phyloP scores from a whole-genome alignment of 2,888 invertebrate species.

The Pseudanteris insignis region DNA sequence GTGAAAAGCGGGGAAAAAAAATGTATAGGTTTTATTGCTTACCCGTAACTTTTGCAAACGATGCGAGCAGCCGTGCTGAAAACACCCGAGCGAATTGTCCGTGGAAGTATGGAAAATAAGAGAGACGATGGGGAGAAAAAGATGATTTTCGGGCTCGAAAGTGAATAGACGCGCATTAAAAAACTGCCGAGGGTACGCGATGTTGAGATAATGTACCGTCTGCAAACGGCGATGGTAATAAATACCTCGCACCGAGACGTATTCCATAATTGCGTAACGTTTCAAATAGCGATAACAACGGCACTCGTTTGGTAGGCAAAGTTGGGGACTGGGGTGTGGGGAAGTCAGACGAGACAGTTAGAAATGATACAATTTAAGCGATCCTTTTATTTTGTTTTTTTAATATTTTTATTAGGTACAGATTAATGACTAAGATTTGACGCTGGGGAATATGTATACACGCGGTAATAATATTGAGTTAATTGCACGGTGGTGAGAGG shows the following conservation, averaged over 20 bases:
- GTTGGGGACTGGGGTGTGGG: no score
- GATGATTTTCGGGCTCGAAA: constrained; percentile 20
- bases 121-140: constrained; percentile 11
- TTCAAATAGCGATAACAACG: constrained; percentile 34
- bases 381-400: no score
- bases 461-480: constrained; percentile 54
- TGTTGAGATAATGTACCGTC: constrained; percentile 22
- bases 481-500: constrained; percentile 46
- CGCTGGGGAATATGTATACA: constrained; percentile 38
- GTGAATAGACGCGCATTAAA: constrained; percentile 25
- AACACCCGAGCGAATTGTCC: constrained; percentile 26
- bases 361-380: constrained; percentile 32
- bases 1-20: constrained; percentile 40
- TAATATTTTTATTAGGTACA: no score
- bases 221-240: constrained; percentile 29
- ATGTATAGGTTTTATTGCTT: constrained; percentile 38
- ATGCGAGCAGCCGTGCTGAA: constrained; percentile 13
- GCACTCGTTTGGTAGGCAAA: constrained; percentile 4
- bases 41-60: constrained; percentile 35
- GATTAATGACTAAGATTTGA: constrained; percentile 26
- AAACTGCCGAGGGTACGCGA: constrained; percentile 4
- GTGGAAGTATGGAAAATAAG: constrained; percentile 9
- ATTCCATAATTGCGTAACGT: constrained; percentile 27
- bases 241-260: constrained; percentile 19
- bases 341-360: constrained; percentile 14